Evolutionary conservation across 2,113 vertebrate genomes (phyloP).

Genomic region (Sturnira hondurensis): DNA sequence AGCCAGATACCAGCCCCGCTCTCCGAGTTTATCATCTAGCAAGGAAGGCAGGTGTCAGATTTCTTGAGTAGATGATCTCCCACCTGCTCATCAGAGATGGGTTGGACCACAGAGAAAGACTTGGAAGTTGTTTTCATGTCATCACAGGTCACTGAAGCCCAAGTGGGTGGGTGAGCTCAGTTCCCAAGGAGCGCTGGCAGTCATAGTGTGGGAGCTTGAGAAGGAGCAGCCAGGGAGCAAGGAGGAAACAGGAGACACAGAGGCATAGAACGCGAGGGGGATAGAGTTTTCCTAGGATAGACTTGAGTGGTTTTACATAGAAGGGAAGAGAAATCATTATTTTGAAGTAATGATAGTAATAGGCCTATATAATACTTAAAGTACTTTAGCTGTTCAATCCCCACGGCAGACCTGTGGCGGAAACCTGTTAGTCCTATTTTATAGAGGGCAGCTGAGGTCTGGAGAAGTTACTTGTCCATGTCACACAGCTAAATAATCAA

Average conservation of each 20-base stretch:
- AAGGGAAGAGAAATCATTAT: neutral
- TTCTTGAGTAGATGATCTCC: neutral
- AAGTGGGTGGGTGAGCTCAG: neutral
- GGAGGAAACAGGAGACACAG: neutral
- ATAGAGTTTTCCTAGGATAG: neutral
- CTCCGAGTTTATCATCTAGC: neutral
- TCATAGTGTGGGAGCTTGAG: neutral
- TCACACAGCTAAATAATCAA: slow-evolving; percentile 32
- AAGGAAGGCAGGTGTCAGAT: neutral
- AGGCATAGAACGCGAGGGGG: neutral
- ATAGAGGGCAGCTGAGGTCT: slow-evolving; percentile 5
- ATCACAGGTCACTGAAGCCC: neutral
- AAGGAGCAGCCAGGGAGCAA: neutral
- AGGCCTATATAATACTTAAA: neutral
- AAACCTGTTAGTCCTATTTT: slow-evolving; percentile 32
- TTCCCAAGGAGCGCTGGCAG: neutral
- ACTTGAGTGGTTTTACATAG: neutral
- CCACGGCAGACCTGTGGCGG: neutral
- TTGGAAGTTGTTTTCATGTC: neutral
- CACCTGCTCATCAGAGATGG: neutral
- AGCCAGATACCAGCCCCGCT: neutral
- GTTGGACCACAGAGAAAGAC: neutral
- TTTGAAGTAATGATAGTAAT: neutral
- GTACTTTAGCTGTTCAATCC: slow-evolving; percentile 24
- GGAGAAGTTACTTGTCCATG: slow-evolving; percentile 28